Conservation (phyloP, 2,113 vertebrate species). For the Ramphastos sulfuratus region DNA sequence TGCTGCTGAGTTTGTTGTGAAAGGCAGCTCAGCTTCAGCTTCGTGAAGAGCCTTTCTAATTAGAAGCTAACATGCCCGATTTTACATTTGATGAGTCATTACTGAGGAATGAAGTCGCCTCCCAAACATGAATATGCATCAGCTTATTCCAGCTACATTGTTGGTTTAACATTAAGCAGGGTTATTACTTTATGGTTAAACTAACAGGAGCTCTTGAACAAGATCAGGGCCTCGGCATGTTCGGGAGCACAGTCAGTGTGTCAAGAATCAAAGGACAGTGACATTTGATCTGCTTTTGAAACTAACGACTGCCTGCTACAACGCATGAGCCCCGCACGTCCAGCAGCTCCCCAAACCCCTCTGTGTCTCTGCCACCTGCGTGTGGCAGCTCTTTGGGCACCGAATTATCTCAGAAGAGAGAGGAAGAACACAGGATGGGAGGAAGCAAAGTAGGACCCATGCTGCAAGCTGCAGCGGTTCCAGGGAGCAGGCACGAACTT, state of each 20-base stretch:
- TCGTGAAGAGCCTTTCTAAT: conserved; percentile 39
- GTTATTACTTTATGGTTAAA: conserved; percentile 32
- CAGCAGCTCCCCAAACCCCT: background rate
- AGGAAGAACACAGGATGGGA: accelerated
- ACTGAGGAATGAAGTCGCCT: conserved; percentile 66
- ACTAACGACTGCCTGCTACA: background rate
- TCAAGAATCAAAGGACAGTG: conserved; percentile 1
- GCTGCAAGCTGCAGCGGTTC: background rate
- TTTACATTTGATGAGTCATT: conserved; percentile 71
- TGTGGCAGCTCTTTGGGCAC: background rate
- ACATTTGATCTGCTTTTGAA: background rate
- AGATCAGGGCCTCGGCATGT: accelerated
- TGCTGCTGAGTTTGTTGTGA: background rate
- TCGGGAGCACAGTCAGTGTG: background rate
- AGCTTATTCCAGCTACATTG: conserved; percentile 32
- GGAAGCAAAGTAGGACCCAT: accelerated
- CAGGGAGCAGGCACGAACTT: accelerated
- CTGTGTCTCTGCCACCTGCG: background rate
- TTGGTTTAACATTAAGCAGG: conserved; percentile 55
- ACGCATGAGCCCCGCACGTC: background rate
- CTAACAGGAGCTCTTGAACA: background rate
- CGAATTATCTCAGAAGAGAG: background rate
- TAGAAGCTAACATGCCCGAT: conserved; percentile 59
- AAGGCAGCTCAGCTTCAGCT: background rate
- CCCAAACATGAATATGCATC: conserved; percentile 70